A percentile compares a stretch with the other conserved stretches of the same genome.
Conservation (phyloP, 2,797 vertebrate species). For the Sebastes hubbsi region DNA sequence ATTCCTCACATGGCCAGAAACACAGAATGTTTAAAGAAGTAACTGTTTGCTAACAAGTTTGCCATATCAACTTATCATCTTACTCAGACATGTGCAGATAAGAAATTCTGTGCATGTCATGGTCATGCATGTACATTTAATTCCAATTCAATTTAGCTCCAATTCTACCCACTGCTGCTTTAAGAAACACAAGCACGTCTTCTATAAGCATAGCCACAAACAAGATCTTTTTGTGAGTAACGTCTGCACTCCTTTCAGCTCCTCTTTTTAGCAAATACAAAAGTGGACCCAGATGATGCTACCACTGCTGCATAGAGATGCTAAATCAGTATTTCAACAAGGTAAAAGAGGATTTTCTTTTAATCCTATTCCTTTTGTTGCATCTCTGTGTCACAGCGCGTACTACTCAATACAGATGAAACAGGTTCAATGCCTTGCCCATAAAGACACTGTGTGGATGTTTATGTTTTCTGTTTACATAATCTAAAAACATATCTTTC, state of each 20-base stretch:
- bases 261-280: not conserved
- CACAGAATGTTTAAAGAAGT: too few species aligned
- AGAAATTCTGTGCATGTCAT: not conserved
- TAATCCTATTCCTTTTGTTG: not conserved
- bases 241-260: not conserved
- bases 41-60: too few species aligned
- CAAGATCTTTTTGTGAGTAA: not conserved
- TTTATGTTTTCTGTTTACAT: not conserved
- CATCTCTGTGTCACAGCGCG: not conserved
- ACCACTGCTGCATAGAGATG: not conserved
- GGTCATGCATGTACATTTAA: not conserved
- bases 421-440: not conserved
- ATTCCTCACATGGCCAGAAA: too few species aligned
- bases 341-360: not conserved
- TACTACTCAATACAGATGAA: not conserved
- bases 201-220: not conserved
- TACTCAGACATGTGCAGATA: not conserved
- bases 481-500: conserved; percentile 16
- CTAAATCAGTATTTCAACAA: not conserved
- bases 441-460: not conserved
- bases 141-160: too few species aligned
- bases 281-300: not conserved
- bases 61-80: too few species aligned
- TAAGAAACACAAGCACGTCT: not conserved
- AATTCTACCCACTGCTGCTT: not conserved